phyloP scores from a whole-genome alignment of 2,797 vertebrate species.

The Crossoptilon crossoptilon region DNA sequence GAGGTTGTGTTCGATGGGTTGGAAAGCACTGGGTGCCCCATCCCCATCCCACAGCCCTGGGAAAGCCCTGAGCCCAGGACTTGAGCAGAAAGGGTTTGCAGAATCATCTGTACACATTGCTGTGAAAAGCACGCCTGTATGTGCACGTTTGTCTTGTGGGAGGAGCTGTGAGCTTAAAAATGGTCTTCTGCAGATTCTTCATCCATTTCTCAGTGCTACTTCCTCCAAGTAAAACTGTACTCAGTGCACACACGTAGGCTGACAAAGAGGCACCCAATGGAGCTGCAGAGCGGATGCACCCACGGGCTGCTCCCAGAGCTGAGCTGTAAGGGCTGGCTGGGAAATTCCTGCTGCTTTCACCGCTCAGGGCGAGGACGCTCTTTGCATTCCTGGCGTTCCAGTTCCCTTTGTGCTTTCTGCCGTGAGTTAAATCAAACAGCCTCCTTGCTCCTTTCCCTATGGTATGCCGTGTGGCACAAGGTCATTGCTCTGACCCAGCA shows the following conservation, averaged over 20 bases:
- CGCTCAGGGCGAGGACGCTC: background rate
- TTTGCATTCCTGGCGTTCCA: background rate
- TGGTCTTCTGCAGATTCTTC: background rate
- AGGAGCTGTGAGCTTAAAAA: background rate
- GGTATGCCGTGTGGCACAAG: accelerated
- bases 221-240: background rate
- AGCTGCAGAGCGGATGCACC: background rate
- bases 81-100: background rate
- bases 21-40: background rate
- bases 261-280: background rate
- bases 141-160: background rate
- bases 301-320: background rate
- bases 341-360: background rate
- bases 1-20: background rate
- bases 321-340: background rate
- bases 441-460: background rate
- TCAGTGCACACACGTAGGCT: background rate
- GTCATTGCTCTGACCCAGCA: background rate
- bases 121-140: background rate
- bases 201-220: background rate
- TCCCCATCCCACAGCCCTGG: accelerated
- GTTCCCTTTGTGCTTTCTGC: background rate
- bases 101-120: background rate
- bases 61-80: background rate
- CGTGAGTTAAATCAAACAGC: background rate